These are phyloP conservation scores for Dendroctonus ponderosae DNA, from an alignment of 1,140 invertebrate genomes.

Conservation along the genomic window DNA sequence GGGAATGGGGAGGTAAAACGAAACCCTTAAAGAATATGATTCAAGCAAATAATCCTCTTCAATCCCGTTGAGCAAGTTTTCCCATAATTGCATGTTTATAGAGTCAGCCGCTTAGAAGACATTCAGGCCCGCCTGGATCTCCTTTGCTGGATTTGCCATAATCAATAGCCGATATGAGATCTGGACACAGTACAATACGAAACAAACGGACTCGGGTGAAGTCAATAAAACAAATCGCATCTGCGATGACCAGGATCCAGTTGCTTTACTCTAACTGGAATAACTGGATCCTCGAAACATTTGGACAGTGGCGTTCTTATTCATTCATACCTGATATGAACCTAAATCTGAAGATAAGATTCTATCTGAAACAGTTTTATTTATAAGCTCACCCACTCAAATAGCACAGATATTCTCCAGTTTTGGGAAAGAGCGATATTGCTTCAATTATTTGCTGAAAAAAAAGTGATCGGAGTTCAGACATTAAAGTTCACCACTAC, in stretches of 20 bases:
- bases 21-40: constrained; percentile 18
- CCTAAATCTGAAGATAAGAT: too few relatives aligned
- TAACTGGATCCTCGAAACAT: constrained; percentile 2
- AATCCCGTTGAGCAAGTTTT: constrained; percentile 15
- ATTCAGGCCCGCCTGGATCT: constrained; percentile 3
- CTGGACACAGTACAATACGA: constrained; percentile 20
- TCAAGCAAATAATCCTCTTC: constrained; percentile 16
- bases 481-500: too few relatives aligned
- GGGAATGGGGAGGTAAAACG: too few relatives aligned
- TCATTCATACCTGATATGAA: too few relatives aligned
- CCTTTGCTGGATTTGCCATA: constrained; percentile 22
- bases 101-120: constrained; percentile 22
- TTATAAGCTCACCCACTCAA: too few relatives aligned
- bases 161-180: constrained; percentile 22
- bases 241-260: constrained; percentile 4
- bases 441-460: too few relatives aligned
- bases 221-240: constrained; percentile 30
- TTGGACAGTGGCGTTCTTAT: constrained; percentile 1
- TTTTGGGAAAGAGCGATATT: too few relatives aligned
- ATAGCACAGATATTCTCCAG: too few relatives aligned
- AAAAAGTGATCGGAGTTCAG: too few relatives aligned
- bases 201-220: constrained; percentile 23
- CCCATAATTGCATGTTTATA: constrained; percentile 31
- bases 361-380: too few relatives aligned
- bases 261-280: constrained; percentile 20